Evolutionary conservation across 2,113 vertebrate species (phyloP).

Genomic region (Laterallus jamaicensis): DNA sequence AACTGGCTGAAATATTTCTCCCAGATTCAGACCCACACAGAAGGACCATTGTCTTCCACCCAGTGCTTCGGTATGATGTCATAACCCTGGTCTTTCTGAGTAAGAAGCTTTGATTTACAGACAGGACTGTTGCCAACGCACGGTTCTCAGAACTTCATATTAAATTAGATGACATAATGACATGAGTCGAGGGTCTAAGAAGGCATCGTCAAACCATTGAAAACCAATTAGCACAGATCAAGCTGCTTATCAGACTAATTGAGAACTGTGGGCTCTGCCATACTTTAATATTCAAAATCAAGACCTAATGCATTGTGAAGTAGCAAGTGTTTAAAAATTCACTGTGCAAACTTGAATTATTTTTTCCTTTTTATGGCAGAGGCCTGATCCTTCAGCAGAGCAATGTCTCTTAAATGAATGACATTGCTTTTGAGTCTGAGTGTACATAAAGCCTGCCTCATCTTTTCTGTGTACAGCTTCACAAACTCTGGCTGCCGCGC

Average conservation of each 20-base stretch:
- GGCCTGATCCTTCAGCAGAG: background rate
- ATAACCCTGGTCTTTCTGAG: constrained; percentile 2
- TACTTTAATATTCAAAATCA: background rate
- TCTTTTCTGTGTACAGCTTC: background rate
- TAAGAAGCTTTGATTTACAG: constrained; percentile 45
- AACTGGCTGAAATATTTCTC: constrained; percentile 42
- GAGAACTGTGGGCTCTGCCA: background rate
- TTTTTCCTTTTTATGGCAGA: background rate
- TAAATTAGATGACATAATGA: constrained; percentile 36
- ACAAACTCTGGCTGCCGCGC: background rate
- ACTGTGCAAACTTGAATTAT: background rate
- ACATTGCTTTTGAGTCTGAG: background rate
- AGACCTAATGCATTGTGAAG: background rate
- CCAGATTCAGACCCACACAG: constrained; percentile 44
- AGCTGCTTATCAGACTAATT: background rate
- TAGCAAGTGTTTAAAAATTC: background rate
- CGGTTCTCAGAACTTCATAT: background rate
- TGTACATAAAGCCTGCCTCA: background rate
- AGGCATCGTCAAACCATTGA: background rate
- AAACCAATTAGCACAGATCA: constrained; percentile 27
- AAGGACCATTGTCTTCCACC: constrained; percentile 55
- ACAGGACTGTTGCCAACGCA: background rate
- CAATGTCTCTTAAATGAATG: background rate
- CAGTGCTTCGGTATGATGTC: constrained; percentile 49
- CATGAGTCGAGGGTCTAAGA: background rate